These are phyloP conservation scores for Spicauda simplicius DNA, from an alignment of 2,888 invertebrate genomes.

Conservation along the genomic window DNA sequence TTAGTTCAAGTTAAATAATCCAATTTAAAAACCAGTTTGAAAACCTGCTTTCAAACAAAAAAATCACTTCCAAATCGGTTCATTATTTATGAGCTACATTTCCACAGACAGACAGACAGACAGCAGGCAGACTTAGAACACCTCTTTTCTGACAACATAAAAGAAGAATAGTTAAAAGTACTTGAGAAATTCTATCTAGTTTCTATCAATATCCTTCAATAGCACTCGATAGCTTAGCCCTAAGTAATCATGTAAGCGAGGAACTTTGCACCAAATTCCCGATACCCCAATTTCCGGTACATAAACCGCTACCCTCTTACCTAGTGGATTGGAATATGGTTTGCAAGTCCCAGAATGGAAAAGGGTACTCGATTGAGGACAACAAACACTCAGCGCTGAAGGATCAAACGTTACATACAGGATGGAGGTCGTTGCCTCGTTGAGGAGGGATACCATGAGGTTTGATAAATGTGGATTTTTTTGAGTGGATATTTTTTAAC, in stretches of 20 bases:
- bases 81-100: too few species aligned
- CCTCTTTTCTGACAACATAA: too few species aligned
- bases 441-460: background rate
- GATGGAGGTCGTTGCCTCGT: background rate
- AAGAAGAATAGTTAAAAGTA: too few species aligned
- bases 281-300: background rate
- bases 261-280: background rate
- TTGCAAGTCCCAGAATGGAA: background rate
- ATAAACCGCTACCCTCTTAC: background rate
- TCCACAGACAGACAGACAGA: too few species aligned
- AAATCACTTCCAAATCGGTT: too few species aligned
- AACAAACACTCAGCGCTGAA: constrained; percentile 5
- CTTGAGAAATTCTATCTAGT: too few species aligned
- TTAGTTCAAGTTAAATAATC: too few species aligned
- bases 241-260: background rate
- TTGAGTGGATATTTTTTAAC: too few species aligned
- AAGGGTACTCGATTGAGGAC: background rate
- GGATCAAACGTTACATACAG: constrained; percentile 1
- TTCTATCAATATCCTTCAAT: background rate
- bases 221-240: background rate
- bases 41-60: too few species aligned
- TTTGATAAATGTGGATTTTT: background rate
- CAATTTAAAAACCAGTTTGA: too few species aligned
- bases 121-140: too few species aligned
- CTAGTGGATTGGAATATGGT: background rate